A percentile compares a stretch with the other conserved stretches of the same genome.
Conservation (phyloP, 2,888 invertebrate species). For the Diploptera punctata region DNA sequence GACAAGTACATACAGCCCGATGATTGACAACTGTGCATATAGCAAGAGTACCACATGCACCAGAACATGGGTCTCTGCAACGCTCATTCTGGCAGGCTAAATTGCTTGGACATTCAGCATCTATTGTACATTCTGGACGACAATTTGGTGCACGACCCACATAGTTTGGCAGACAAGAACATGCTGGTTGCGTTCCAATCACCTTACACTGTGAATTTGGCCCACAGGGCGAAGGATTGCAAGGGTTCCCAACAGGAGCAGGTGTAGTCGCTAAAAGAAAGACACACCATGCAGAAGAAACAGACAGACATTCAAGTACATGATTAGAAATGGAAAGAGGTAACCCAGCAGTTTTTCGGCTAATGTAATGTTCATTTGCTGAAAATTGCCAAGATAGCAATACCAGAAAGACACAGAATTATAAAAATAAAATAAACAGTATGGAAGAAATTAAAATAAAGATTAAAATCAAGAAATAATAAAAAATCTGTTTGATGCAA, state of each 20-base stretch:
- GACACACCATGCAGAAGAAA: conserved; percentile 14
- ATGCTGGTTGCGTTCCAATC: conserved; percentile 83
- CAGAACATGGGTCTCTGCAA: conserved; percentile 84
- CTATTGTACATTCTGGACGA: conserved; percentile 80
- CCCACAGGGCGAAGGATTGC: conserved; percentile 83
- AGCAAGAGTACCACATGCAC: conserved; percentile 79
- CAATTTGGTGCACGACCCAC: conserved; percentile 87
- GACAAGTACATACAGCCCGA: conserved; percentile 79
- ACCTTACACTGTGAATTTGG: conserved; percentile 83
- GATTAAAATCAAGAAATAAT: conserved; percentile 1
- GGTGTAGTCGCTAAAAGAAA: conserved; percentile 44
- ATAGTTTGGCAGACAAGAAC: conserved; percentile 80
- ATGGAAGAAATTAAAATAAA: conserved; percentile 4
- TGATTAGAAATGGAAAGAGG: conserved; percentile 18
- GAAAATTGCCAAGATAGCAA: not conserved
- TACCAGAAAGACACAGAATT: not conserved
- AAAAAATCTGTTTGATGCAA: not conserved
- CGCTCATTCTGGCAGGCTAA: conserved; percentile 81
- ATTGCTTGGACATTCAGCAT: conserved; percentile 82
- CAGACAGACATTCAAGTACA: conserved; percentile 17
- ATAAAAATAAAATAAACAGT: not conserved
- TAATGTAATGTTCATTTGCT: conserved; percentile 24
- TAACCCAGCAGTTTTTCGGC: too few relatives aligned
- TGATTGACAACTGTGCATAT: conserved; percentile 86
- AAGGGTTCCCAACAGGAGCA: conserved; percentile 66